These are phyloP conservation scores for Lutra lutra DNA, from an alignment of 2,797 vertebrate species.

Conservation along the genomic window DNA sequence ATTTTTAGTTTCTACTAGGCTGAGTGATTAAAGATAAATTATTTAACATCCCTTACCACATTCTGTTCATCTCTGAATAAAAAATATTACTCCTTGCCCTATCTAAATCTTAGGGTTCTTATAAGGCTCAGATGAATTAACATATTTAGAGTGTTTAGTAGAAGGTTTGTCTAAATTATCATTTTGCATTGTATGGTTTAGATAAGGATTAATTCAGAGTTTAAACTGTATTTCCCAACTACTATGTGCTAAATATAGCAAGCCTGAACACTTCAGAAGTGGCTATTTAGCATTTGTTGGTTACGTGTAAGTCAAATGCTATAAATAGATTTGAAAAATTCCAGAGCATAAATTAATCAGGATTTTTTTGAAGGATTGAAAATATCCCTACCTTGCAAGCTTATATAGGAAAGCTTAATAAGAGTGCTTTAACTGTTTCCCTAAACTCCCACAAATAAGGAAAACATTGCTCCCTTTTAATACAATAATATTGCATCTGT, in stretches of 20 bases:
- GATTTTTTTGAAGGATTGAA: not conserved
- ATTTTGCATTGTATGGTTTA: slow-evolving; percentile 22
- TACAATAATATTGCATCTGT: not conserved
- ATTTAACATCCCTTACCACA: not conserved
- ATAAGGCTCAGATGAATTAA: not conserved
- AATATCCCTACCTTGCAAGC: not conserved
- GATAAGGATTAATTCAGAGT: not conserved
- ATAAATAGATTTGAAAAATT: not conserved
- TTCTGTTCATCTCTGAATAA: not conserved
- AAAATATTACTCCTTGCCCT: not conserved
- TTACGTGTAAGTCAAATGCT: not conserved
- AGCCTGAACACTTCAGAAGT: not conserved
- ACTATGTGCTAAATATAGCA: not conserved
- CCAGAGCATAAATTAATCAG: not conserved
- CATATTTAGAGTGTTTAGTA: not conserved
- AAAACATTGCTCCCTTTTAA: not conserved
- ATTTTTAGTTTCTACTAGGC: not conserved
- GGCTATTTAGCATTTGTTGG: not conserved
- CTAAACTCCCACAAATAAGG: not conserved
- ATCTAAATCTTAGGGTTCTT: not conserved
- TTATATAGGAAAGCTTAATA: not conserved
- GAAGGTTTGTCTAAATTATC: not conserved
- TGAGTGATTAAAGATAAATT: not conserved
- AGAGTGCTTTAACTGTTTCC: not conserved
- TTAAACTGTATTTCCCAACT: not conserved